Conservation (phyloP, 2,797 vertebrate genomes). For the Cyprinella venusta region DNA sequence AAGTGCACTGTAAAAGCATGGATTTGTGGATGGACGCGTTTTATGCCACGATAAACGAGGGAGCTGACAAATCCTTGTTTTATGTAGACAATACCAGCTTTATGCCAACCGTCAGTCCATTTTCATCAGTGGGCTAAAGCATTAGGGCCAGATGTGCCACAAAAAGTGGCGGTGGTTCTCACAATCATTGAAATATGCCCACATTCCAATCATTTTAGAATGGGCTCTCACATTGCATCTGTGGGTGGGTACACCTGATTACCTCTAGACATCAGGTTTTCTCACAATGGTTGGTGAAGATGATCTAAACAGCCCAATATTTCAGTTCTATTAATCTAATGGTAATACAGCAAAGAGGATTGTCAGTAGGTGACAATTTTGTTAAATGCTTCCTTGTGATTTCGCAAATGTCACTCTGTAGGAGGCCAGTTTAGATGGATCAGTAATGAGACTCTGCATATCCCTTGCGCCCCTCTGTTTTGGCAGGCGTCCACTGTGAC, state of each 20-base stretch:
- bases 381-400: slow-evolving; percentile 37
- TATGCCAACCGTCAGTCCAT: slow-evolving; percentile 57
- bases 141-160: slow-evolving; percentile 34
- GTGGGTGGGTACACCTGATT: slow-evolving; percentile 10
- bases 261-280: too few relatives aligned
- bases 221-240: slow-evolving; percentile 34
- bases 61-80: neutral
- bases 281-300: neutral
- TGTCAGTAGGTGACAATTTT: slow-evolving; percentile 18
- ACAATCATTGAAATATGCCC: slow-evolving; percentile 50
- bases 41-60: slow-evolving; percentile 13
- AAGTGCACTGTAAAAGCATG: slow-evolving; percentile 8
- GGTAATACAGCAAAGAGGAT: slow-evolving; percentile 44
- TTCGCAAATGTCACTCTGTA: slow-evolving; percentile 47
- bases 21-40: slow-evolving; percentile 6
- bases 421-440: slow-evolving; percentile 41
- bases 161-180: slow-evolving; percentile 43
- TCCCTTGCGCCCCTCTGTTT: slow-evolving; percentile 14
- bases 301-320: neutral
- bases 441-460: slow-evolving; percentile 43
- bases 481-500: slow-evolving; percentile 17
- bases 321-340: neutral
- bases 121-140: slow-evolving; percentile 45
- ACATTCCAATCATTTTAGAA: slow-evolving; percentile 24
- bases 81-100: slow-evolving; percentile 26